A percentile compares a stretch with the other conserved stretches of the same genome.
phyloP scores from a whole-genome alignment of 2,888 invertebrate species.

The Julus scandinavius region DNA sequence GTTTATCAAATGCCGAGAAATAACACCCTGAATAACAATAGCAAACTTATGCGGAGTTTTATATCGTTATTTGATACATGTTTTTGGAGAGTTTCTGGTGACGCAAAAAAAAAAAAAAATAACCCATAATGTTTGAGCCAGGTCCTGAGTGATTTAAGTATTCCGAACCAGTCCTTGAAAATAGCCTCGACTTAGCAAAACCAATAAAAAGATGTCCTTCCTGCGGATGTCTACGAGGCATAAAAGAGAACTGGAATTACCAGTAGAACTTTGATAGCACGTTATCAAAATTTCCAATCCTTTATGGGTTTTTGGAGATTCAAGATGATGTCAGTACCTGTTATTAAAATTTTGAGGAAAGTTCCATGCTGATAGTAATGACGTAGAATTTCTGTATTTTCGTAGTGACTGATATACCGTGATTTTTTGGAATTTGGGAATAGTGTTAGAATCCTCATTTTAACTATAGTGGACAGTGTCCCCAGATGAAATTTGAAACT shows the following conservation, averaged over 20 bases:
- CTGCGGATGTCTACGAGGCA: background rate
- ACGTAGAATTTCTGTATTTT: no score
- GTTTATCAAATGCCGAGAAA: background rate
- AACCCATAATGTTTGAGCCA: background rate
- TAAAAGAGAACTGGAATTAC: background rate
- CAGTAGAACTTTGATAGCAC: no score
- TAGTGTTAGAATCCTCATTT: no score
- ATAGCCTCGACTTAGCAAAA: constrained; percentile 1
- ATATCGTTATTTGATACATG: background rate
- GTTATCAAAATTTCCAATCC: no score
- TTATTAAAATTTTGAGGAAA: no score
- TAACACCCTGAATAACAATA: background rate
- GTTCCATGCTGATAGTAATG: no score
- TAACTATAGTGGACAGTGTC: no score
- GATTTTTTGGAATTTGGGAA: no score
- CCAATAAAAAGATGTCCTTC: background rate
- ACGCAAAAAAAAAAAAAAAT: background rate
- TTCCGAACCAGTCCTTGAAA: background rate
- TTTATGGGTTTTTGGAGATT: no score
- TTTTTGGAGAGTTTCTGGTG: background rate
- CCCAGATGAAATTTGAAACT: no score
- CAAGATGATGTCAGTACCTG: no score
- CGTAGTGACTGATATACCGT: no score
- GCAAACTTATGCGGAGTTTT: background rate
- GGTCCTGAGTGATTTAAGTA: background rate